Evolutionary conservation across 2,113 vertebrate species (phyloP).

Genomic region (Tetraodon nigroviridis): DNA sequence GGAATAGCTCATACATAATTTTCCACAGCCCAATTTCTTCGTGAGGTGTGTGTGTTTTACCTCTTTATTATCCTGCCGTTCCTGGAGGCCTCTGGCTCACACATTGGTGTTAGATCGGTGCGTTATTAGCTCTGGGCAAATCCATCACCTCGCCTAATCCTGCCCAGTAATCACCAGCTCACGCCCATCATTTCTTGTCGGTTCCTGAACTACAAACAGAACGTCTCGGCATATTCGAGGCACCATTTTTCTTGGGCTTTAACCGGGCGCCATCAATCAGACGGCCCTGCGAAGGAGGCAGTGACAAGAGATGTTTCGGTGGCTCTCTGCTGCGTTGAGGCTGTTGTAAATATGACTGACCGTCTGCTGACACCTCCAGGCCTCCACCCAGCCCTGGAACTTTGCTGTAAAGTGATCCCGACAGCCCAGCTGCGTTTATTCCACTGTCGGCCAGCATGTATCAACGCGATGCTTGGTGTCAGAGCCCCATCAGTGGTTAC

Average conservation of each 20-base stretch:
- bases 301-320: slow-evolving; percentile 5
- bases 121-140: slow-evolving; percentile 48
- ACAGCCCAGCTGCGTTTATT: slow-evolving; percentile 13
- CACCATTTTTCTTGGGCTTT: slow-evolving; percentile 37
- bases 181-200: slow-evolving; percentile 36
- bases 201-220: slow-evolving; percentile 44
- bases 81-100: slow-evolving; percentile 11
- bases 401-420: slow-evolving; percentile 1
- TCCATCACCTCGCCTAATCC: slow-evolving; percentile 52
- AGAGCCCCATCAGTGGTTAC: slow-evolving; percentile 19
- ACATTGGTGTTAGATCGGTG: slow-evolving; percentile 44
- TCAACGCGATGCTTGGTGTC: slow-evolving; percentile 23
- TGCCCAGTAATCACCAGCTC: slow-evolving; percentile 55
- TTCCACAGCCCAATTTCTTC: not conserved
- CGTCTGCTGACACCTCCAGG: not conserved
- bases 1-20: slow-evolving; percentile 1
- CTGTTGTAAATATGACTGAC: slow-evolving; percentile 2
- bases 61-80: slow-evolving; percentile 29
- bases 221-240: slow-evolving; percentile 28
- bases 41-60: slow-evolving; percentile 17
- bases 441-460: slow-evolving; percentile 13
- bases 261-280: slow-evolving; percentile 37
- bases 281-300: slow-evolving; percentile 16
- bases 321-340: not conserved
- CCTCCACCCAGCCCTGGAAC: not conserved